A percentile compares a stretch with the other conserved stretches of the same genome.
phyloP scores from a whole-genome alignment of 2,888 invertebrate species.

The Andrena bucephala region DNA sequence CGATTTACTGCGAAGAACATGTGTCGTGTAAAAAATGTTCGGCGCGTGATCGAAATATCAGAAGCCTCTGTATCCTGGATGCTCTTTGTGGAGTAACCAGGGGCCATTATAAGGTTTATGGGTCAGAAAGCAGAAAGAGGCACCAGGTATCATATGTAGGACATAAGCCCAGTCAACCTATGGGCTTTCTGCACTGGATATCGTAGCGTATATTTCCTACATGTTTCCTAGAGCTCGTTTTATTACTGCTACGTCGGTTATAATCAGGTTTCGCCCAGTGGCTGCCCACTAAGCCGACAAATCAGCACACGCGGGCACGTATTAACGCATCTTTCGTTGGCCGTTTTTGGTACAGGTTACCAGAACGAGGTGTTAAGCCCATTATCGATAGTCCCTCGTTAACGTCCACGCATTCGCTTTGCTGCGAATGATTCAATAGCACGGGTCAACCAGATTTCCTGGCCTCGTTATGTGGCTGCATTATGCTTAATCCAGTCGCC shows the following conservation, averaged over 20 bases:
- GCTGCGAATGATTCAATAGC: slow-evolving; percentile 18
- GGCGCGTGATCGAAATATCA: slow-evolving; percentile 63
- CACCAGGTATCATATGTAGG: slow-evolving; percentile 55
- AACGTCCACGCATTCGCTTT: not conserved
- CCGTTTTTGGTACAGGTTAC: not conserved
- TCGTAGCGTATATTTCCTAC: slow-evolving; percentile 32
- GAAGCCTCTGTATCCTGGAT: slow-evolving; percentile 32
- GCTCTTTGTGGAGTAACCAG: slow-evolving; percentile 55
- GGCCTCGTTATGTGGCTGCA: not conserved
- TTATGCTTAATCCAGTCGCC: slow-evolving; percentile 27
- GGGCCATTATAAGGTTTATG: slow-evolving; percentile 74
- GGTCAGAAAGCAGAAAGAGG: slow-evolving; percentile 63
- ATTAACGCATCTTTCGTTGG: not conserved
- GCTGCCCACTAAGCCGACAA: not conserved
- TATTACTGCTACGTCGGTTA: slow-evolving; percentile 41
- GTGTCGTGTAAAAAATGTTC: slow-evolving; percentile 18
- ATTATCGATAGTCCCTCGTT: slow-evolving; percentile 16
- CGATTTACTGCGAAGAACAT: slow-evolving; percentile 24
- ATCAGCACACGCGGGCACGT: not conserved
- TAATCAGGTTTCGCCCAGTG: slow-evolving; percentile 20
- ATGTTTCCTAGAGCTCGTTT: slow-evolving; percentile 44
- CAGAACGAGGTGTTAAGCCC: slow-evolving; percentile 8
- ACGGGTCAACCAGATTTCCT: not conserved
- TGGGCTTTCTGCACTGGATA: slow-evolving; percentile 39
- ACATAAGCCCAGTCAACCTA: slow-evolving; percentile 52